phyloP scores from a whole-genome alignment of 2,113 vertebrate species.

The Lophotis ruficrista region DNA sequence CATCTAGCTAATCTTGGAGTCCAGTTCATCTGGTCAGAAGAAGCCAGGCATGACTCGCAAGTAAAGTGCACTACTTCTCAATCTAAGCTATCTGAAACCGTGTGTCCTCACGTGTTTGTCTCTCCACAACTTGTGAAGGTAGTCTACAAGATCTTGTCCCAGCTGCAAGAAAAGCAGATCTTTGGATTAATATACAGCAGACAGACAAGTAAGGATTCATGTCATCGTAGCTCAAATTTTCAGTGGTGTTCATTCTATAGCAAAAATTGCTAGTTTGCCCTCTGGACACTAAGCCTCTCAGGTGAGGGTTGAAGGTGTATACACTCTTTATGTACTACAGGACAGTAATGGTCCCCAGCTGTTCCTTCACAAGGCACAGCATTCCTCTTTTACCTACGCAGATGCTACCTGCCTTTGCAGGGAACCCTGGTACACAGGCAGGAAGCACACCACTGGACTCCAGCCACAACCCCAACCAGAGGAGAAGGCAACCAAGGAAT shows the following conservation, averaged over 20 bases:
- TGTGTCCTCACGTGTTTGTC: not conserved
- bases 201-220: not conserved
- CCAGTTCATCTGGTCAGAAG: not conserved
- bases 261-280: not conserved
- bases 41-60: not conserved
- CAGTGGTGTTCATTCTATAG: not conserved
- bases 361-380: not conserved
- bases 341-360: not conserved
- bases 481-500: not conserved
- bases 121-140: not conserved
- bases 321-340: not conserved
- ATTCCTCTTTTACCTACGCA: not conserved
- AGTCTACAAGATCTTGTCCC: not conserved
- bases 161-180: not conserved
- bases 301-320: not conserved
- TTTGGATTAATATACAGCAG: not conserved
- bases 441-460: too few relatives aligned
- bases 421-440: fast-evolving
- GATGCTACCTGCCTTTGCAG: fast-evolving
- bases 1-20: not conserved
- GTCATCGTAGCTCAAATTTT: not conserved
- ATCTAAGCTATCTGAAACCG: not conserved
- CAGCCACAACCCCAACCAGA: fast-evolving
- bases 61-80: not conserved
- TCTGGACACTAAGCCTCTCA: not conserved